Conservation (phyloP, 2,113 vertebrate species). For the Oncorhynchus nerka region DNA sequence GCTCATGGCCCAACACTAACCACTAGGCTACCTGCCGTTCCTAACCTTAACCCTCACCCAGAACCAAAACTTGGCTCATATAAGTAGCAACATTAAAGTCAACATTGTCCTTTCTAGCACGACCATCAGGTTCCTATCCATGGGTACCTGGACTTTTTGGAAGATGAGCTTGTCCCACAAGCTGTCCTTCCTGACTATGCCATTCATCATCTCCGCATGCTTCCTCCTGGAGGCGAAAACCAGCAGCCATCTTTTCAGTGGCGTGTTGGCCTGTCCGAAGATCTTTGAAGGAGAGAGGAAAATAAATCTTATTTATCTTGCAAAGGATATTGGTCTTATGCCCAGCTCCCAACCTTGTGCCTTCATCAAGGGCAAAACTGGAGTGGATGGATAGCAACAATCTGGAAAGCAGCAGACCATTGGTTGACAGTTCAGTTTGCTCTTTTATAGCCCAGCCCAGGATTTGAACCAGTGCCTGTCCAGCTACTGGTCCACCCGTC, state of each 20-base stretch:
- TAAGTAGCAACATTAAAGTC: too few species aligned
- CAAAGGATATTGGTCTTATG: too few species aligned
- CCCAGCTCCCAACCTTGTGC: too few species aligned
- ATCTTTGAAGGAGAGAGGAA: constrained; percentile 71
- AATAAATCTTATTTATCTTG: background rate
- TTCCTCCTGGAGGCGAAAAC: constrained; percentile 94
- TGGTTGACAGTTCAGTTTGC: background rate
- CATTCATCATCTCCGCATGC: constrained; percentile 87
- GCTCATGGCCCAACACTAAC: too few species aligned
- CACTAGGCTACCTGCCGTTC: too few species aligned
- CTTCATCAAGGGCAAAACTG: too few species aligned
- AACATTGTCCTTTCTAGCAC: background rate
- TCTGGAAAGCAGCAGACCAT: background rate
- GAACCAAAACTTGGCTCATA: too few species aligned
- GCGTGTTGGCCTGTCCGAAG: constrained; percentile 89
- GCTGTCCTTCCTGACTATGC: constrained; percentile 89
- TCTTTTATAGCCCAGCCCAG: background rate
- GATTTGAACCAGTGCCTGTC: background rate
- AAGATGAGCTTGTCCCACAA: constrained; percentile 97
- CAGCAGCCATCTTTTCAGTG: constrained; percentile 89
- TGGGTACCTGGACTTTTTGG: constrained; percentile 89
- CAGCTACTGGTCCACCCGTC: too few species aligned
- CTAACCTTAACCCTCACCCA: too few species aligned
- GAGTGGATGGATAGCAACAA: too few species aligned
- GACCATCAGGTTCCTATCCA: background rate